Evolutionary conservation across 2,888 invertebrate species (phyloP), one percentile per base, ranked within the genome.

Genomic region (Eumacrocentrus americanus): DNA sequence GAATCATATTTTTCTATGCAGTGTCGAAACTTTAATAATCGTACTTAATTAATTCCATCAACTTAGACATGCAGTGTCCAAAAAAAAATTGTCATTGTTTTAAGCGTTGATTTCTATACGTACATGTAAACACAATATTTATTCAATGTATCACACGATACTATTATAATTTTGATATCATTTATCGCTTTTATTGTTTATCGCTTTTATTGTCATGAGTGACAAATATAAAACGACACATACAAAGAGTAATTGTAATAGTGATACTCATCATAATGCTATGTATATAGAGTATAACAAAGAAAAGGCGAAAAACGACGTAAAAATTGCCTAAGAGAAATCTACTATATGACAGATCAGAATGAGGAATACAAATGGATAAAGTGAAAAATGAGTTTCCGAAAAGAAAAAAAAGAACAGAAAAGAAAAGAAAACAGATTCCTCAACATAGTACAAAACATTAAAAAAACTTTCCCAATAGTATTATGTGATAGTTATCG

Each of bases 1-100:
- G 54, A 71, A 71, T 55, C 70, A 72, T 77, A 77, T 77, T 77
- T 77, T 77, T 77, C 74, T 77, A 77, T 72, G 72, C 72, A 73
- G 65, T 71, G 69, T 77, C 74, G 68, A 71, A 67, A 66, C n/a
- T n/a, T n/a, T n/a, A n/a, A n/a, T n/a, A 20, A 20, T 42, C 20
- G 11, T 16, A 20, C 11, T 42, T 20, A 3, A 20, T 42, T n/a
- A n/a, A n/a, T n/a, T n/a, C n/a, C n/a, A n/a, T n/a, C n/a, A n/a
- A n/a, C n/a, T n/a, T n/a, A n/a, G n/a, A n/a, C n/a, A n/a, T n/a
- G n/a, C n/a, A n/a, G n/a, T n/a, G n/a, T n/a, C n/a, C n/a, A n/a
- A n/a, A n/a, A n/a, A n/a, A n/a, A n/a, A n/a, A n/a, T n/a, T n/a
- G n/a, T n/a, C n/a, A n/a, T n/a, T n/a, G n/a, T n/a, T n/a, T n/a